These are phyloP conservation scores for Forficula auricularia DNA, from an alignment of 1,140 invertebrate genomes.

Conservation along the genomic window DNA sequence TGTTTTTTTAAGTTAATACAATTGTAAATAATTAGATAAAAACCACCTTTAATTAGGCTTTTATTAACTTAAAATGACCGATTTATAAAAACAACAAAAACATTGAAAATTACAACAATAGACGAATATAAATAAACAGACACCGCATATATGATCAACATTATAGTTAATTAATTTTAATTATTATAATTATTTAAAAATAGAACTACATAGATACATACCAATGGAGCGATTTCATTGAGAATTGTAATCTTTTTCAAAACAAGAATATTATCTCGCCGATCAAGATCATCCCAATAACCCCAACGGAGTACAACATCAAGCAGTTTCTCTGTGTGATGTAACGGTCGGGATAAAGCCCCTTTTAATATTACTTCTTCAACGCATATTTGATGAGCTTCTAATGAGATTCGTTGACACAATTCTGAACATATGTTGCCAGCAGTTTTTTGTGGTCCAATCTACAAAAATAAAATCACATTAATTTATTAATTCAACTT, in stretches of 20 bases:
- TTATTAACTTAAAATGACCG: too few relatives aligned
- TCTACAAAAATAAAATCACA: conserved; percentile 27
- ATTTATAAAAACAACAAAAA: too few relatives aligned
- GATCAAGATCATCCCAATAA: conserved; percentile 63
- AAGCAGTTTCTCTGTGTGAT: conserved; percentile 57
- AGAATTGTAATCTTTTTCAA: conserved; percentile 36
- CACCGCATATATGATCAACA: too few relatives aligned
- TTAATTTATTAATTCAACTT: too few relatives aligned
- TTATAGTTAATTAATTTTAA: too few relatives aligned
- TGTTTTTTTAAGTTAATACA: too few relatives aligned
- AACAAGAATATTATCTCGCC: conserved; percentile 64
- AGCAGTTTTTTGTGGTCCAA: conserved; percentile 57
- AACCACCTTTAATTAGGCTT: too few relatives aligned
- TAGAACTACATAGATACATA: too few relatives aligned
- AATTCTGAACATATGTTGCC: conserved; percentile 52
- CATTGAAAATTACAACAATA: too few relatives aligned
- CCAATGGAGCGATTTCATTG: conserved; percentile 30
- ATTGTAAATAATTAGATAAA: too few relatives aligned
- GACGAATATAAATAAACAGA: too few relatives aligned
- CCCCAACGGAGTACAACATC: conserved; percentile 54
- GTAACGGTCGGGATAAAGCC: conserved; percentile 51
- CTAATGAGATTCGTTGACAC: conserved; percentile 30
- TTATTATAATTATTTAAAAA: too few relatives aligned
- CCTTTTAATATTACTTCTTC: conserved; percentile 59
- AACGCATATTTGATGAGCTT: conserved; percentile 44